Percentiles rank a stretch among this genome's conserved stretches.
phyloP scores from a whole-genome alignment of 2,888 invertebrate species.

The Trachelus troglodyta region DNA sequence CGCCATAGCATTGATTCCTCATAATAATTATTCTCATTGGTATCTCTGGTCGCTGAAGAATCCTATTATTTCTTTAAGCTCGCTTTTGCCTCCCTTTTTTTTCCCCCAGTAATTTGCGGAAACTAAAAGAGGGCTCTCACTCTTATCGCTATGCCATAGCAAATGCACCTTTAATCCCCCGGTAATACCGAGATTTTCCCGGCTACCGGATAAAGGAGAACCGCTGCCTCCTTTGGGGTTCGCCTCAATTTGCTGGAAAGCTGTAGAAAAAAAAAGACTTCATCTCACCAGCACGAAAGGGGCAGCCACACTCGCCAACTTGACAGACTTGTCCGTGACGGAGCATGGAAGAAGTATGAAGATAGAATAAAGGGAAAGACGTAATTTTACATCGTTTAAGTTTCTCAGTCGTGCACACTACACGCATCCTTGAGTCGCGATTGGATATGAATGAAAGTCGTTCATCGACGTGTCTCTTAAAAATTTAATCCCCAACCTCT shows the following conservation, averaged over 20 bases:
- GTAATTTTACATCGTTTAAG: constrained; percentile 6
- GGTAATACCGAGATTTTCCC: not conserved
- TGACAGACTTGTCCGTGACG: not conserved
- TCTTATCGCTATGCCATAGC: not conserved
- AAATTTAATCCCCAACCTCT: not conserved
- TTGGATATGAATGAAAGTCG: not conserved
- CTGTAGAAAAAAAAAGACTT: not conserved
- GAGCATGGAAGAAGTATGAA: not conserved
- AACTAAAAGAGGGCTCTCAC: not conserved
- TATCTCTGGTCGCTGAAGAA: not conserved
- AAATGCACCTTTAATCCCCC: not conserved
- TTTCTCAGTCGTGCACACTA: constrained; percentile 3
- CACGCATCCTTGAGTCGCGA: not conserved
- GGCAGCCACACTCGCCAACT: not conserved
- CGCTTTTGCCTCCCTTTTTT: not conserved
- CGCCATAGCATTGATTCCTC: not conserved
- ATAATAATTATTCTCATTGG: not conserved
- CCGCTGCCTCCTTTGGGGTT: not conserved
- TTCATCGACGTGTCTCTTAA: not conserved
- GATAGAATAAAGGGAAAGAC: not conserved
- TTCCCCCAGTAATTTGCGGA: not conserved
- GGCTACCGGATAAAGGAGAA: not conserved
- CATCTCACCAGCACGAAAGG: not conserved
- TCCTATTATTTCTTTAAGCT: not conserved
- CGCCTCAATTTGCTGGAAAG: not conserved